These are phyloP conservation scores for Catagonus wagneri DNA, from an alignment of 2,113 vertebrate genomes.

Conservation along the genomic window DNA sequence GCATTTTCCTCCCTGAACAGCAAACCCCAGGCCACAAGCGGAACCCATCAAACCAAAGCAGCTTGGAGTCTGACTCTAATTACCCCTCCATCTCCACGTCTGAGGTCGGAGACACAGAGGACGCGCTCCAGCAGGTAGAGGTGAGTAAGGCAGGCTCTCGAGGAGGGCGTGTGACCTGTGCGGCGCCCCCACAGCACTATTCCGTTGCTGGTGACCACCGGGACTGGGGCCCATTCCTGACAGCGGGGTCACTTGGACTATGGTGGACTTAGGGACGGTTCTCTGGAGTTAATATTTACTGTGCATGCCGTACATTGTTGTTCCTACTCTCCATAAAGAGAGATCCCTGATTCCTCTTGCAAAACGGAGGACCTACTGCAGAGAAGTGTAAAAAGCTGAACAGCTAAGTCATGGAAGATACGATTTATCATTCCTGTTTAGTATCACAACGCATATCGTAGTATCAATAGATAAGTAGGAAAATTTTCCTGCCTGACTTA, in stretches of 20 bases:
- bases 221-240: not conserved
- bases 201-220: not conserved
- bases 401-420: not conserved
- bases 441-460: not conserved
- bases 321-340: not conserved
- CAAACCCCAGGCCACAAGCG: conserved; percentile 91
- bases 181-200: not conserved
- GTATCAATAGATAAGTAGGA: not conserved
- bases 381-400: not conserved
- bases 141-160: conserved; percentile 79
- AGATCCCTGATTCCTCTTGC: not conserved
- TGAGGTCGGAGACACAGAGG: conserved; percentile 95
- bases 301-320: too few species aligned
- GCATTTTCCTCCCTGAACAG: conserved; percentile 67
- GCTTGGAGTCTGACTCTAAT: conserved; percentile 96
- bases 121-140: conserved; percentile 93
- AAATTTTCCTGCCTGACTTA: not conserved
- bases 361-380: not conserved
- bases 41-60: conserved; percentile 95
- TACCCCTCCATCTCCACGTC: conserved; percentile 94
- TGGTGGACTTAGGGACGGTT: not conserved
- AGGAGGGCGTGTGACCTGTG: rapidly evolving
- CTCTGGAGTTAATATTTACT: not conserved
- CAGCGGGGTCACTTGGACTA: not conserved
- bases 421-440: not conserved